Percentiles rank a stretch among this genome's conserved stretches.
phyloP scores from a whole-genome alignment of 2,888 invertebrate genomes.

The Drosophila melanosoma region DNA sequence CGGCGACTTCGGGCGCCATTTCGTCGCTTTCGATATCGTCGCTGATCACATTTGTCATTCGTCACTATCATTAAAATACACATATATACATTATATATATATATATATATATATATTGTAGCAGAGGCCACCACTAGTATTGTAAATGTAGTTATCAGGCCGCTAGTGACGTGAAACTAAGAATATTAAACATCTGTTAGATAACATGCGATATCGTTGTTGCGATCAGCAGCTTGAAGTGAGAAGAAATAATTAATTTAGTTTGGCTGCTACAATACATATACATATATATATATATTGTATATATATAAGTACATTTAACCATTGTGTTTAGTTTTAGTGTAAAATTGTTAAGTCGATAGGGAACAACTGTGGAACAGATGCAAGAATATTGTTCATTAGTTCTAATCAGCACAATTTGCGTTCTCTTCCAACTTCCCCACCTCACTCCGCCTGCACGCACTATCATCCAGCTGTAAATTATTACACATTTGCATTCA shows the following conservation, averaged over 20 bases:
- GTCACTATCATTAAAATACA: slow-evolving; percentile 24
- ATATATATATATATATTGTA: not conserved
- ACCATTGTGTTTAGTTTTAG: slow-evolving; percentile 44
- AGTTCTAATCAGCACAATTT: slow-evolving; percentile 8
- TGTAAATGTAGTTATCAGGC: slow-evolving; percentile 1
- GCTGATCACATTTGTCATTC: slow-evolving; percentile 67
- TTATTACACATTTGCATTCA: slow-evolving; percentile 32
- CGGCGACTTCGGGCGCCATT: slow-evolving; percentile 82
- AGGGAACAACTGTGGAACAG: slow-evolving; percentile 3
- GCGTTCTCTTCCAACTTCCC: not conserved
- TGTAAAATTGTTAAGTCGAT: slow-evolving; percentile 42
- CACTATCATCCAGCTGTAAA: slow-evolving; percentile 26
- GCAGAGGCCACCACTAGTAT: not conserved
- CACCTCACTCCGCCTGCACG: not conserved
- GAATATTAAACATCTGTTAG: not conserved
- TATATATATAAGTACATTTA: not conserved
- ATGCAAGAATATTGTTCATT: slow-evolving; percentile 22
- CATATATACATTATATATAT: not conserved
- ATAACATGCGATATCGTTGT: not conserved
- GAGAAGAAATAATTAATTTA: not conserved
- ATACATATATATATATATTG: not conserved
- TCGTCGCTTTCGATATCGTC: slow-evolving; percentile 83
- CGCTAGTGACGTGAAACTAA: not conserved
- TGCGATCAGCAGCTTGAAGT: not conserved
- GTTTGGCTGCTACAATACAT: not conserved